Base-by-base conservation (phyloP, 2,113 vertebrate species). In the Carlito syrichta region DNA sequence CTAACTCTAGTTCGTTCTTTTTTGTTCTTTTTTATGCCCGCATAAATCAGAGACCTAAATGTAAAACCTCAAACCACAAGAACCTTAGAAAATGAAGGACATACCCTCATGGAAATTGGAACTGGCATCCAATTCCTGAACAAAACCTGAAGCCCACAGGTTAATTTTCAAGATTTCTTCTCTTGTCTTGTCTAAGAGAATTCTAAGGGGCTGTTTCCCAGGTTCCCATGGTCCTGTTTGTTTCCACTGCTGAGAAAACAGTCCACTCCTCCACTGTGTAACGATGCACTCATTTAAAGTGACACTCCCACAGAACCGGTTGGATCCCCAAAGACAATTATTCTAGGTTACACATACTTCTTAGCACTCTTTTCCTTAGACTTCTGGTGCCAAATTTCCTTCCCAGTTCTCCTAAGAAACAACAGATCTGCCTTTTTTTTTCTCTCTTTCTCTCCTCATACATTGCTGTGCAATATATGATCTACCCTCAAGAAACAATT, bases 201-300 rank as follows among this genome's bases (percentile, higher is more conserved):
- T 10, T 11, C 38, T 38, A 35, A 11, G 1, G 17, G 16, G 32
- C 30, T 69, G 43, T 68, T 88, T 66, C 56, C 12, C 3, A 35
- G 35, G 40, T 2, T 62, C 16, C 58, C 27, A 12, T 23, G 11
- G 43, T 50, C 62, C 11, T 52, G 22, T 8, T n/a, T 77, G 14
- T 3, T 73, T 73, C 30, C 23, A 22, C 5, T 60, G 69, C 16
- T 35, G 35, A 88, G 56, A 19, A 30, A 22, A 16, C 0, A 68
- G 22, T 7, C 5, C n/a, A 43, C 2, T 7, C 16, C 3, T 56
- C 23, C 13, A 0, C 54, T 62, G 23, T 5, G 14, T 17, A 62
- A 17, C 1, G 10, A 60, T 76, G 60, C 22, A 83, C 45, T 45
- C 43, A 11, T 88, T 69, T 43, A 16, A 52, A 63, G 60, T 8